Evolutionary conservation across 2,797 vertebrate genomes (phyloP).

Genomic region (Morus bassanus): DNA sequence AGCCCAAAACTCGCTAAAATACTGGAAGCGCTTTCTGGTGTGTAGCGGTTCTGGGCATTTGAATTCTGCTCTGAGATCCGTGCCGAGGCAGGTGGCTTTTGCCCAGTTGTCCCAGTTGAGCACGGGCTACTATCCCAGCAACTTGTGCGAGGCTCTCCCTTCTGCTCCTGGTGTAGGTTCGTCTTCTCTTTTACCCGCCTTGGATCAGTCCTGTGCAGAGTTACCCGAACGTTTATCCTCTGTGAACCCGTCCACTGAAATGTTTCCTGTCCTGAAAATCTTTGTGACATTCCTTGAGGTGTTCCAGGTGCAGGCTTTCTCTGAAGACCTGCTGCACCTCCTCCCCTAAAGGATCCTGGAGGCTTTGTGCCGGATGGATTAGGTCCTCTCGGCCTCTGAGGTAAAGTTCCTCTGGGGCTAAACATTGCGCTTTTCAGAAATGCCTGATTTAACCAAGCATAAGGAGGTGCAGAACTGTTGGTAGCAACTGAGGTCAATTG

Average conservation of each 20-base stretch:
- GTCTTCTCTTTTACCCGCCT: constrained; percentile 72
- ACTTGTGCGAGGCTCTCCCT: constrained; percentile 46
- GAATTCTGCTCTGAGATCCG: constrained; percentile 56
- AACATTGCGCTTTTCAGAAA: constrained; percentile 85
- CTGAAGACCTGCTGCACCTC: constrained; percentile 73
- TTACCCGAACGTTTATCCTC: constrained; percentile 75
- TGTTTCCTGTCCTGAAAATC: constrained; percentile 60
- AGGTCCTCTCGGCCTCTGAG: constrained; percentile 77
- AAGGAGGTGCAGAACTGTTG: constrained; percentile 69
- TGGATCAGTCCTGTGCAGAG: constrained; percentile 72
- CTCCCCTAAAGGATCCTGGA: constrained; percentile 64
- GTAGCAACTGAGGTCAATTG: constrained; percentile 74
- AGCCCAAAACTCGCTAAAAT: constrained; percentile 93
- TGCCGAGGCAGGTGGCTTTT: constrained; percentile 42
- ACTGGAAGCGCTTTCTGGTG: constrained; percentile 86
- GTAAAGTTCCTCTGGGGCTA: constrained; percentile 80
- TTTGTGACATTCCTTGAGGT: constrained; percentile 71
- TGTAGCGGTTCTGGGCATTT: constrained; percentile 81
- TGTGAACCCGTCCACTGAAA: constrained; percentile 70
- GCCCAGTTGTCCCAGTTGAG: constrained; percentile 21
- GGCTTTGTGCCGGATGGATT: constrained; percentile 62
- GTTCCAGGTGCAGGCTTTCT: constrained; percentile 62
- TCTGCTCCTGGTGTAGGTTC: constrained; percentile 70
- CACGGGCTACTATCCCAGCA: constrained; percentile 65
- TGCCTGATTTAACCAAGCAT: constrained; percentile 76